These are phyloP conservation scores for Linnaemya vulpina DNA, from an alignment of 2,888 invertebrate genomes.

Conservation along the genomic window DNA sequence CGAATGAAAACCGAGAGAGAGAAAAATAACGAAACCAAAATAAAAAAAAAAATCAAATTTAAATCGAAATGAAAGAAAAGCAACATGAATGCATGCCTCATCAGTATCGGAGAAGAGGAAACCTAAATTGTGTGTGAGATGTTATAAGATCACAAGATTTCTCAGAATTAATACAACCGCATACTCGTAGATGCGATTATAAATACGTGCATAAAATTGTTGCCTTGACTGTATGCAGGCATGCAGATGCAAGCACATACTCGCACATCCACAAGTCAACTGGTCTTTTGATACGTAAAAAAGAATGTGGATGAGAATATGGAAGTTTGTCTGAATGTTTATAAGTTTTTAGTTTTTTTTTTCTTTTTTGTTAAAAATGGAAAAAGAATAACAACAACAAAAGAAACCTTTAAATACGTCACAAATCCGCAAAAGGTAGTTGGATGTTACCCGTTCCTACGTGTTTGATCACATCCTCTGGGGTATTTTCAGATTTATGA, in stretches of 20 bases:
- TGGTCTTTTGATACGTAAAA: slow-evolving; percentile 13
- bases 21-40: too few species aligned
- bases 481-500: slow-evolving; percentile 72
- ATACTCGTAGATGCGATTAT: slow-evolving; percentile 54
- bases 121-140: slow-evolving; percentile 72
- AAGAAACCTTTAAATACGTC: slow-evolving; percentile 54
- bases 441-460: slow-evolving; percentile 68
- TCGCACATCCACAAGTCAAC: slow-evolving; percentile 37
- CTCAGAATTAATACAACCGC: slow-evolving; percentile 75
- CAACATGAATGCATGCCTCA: slow-evolving; percentile 66
- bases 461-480: slow-evolving; percentile 71
- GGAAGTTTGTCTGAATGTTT: slow-evolving; percentile 1
- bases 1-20: background rate
- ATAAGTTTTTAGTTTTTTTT: slow-evolving; percentile 31
- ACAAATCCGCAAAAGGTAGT: slow-evolving; percentile 64
- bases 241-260: background rate
- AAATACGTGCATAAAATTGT: slow-evolving; percentile 41
- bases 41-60: slow-evolving; percentile 5
- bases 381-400: slow-evolving; percentile 18
- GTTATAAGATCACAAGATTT: slow-evolving; percentile 72
- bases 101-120: slow-evolving; percentile 69
- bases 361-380: slow-evolving; percentile 20
- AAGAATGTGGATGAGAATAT: background rate
- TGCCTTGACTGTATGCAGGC: background rate
- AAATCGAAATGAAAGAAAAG: slow-evolving; percentile 46